A percentile compares a stretch with the other conserved stretches of the same genome.
phyloP scores from a whole-genome alignment of 2,113 vertebrate species.

The Pseudolaguvia tuberculata region DNA sequence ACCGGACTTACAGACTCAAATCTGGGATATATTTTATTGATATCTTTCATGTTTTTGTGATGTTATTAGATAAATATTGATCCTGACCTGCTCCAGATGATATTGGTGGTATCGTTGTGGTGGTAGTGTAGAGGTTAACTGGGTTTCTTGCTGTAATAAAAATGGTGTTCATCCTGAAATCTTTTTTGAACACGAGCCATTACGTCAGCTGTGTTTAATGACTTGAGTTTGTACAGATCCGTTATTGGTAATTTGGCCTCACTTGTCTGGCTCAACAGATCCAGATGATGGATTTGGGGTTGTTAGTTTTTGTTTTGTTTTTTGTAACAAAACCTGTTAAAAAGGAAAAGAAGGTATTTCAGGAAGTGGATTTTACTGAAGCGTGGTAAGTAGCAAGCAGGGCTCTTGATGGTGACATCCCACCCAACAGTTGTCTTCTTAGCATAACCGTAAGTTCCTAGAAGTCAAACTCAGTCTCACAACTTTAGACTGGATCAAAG shows the following conservation, averaged over 20 bases:
- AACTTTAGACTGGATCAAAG: constrained; percentile 44
- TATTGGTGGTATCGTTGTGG: too few relatives aligned
- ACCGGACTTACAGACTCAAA: too few relatives aligned
- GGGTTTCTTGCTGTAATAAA: too few relatives aligned
- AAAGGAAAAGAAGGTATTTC: not conserved
- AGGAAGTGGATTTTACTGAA: not conserved
- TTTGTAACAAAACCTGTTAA: not conserved
- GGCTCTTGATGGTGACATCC: not conserved
- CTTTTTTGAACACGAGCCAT: constrained; percentile 32
- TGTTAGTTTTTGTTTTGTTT: too few relatives aligned
- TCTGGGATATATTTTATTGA: too few relatives aligned
- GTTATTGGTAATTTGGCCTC: constrained; percentile 37
- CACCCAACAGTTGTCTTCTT: not conserved
- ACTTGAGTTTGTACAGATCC: constrained; percentile 17
- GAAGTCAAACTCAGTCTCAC: not conserved
- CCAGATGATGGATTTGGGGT: too few relatives aligned
- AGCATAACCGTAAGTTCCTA: constrained; percentile 23
- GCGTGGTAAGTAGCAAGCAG: not conserved
- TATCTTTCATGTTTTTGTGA: too few relatives aligned
- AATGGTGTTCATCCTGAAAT: too few relatives aligned
- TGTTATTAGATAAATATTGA: too few relatives aligned
- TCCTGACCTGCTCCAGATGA: too few relatives aligned
- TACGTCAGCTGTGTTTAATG: constrained; percentile 36
- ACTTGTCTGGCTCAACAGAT: constrained; percentile 25
- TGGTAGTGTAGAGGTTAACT: too few relatives aligned